phyloP scores from a whole-genome alignment of 2,888 invertebrate genomes.

The Pristionchus arcanus region DNA sequence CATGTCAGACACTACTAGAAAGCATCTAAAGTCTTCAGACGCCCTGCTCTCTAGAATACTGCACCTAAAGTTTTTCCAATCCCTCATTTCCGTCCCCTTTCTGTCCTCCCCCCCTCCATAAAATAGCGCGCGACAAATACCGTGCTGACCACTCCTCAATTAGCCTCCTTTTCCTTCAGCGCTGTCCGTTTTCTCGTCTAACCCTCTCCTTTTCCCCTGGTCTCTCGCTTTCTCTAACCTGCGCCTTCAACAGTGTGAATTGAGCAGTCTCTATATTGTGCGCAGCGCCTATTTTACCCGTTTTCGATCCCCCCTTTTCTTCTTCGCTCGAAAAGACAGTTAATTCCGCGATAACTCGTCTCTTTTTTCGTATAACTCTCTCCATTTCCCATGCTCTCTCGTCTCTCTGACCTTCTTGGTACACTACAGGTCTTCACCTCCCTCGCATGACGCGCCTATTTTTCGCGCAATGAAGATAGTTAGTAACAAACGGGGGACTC shows the following conservation, averaged over 20 bases:
- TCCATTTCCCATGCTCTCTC: too few relatives aligned
- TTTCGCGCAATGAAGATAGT: too few relatives aligned
- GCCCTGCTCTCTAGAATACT: not conserved
- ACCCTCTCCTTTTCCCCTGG: not conserved
- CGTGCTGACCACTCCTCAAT: slow-evolving; percentile 7
- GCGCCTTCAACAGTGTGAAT: not conserved
- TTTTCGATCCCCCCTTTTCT: not conserved
- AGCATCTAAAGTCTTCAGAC: not conserved
- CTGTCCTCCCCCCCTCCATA: not conserved
- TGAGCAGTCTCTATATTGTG: not conserved
- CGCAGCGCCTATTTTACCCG: not conserved
- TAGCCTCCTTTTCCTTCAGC: not conserved
- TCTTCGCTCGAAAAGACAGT: slow-evolving; percentile 26
- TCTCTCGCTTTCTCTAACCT: not conserved
- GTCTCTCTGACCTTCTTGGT: too few relatives aligned
- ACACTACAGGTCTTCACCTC: too few relatives aligned
- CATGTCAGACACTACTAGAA: not conserved
- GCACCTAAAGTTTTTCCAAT: not conserved
- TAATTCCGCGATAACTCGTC: slow-evolving; percentile 13
- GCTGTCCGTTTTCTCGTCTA: not conserved
- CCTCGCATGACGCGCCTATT: too few relatives aligned
- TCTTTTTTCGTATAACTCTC: not conserved
- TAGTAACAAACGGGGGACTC: too few relatives aligned
- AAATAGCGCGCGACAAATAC: not conserved
- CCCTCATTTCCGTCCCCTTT: not conserved